phyloP scores from a whole-genome alignment of 2,113 vertebrate species.

The Oryzias javanicus region DNA sequence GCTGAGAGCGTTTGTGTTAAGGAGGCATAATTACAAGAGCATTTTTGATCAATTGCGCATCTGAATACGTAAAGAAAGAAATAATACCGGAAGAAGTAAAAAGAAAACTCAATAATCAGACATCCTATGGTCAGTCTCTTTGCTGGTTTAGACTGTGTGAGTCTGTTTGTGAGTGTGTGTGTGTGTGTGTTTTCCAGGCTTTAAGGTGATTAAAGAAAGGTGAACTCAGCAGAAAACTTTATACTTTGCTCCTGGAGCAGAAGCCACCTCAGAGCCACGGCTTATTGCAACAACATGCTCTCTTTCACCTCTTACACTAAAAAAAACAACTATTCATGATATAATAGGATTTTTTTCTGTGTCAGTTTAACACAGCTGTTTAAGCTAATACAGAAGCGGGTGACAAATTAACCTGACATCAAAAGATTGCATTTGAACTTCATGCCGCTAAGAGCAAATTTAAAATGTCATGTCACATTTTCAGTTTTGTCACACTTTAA shows the following conservation, averaged over 20 bases:
- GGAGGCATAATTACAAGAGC: too few relatives aligned
- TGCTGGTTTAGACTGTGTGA: constrained; percentile 17
- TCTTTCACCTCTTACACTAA: not conserved
- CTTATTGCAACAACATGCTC: not conserved
- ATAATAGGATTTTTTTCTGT: not conserved
- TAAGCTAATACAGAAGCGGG: not conserved
- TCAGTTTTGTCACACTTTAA: too few relatives aligned
- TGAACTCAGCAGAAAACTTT: constrained; percentile 63
- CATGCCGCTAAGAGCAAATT: too few relatives aligned
- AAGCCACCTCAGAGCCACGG: constrained; percentile 14
- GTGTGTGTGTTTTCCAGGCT: constrained; percentile 30
- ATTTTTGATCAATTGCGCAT: not conserved
- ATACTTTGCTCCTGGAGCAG: constrained; percentile 24
- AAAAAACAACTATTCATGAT: not conserved
- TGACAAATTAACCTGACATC: constrained; percentile 1
- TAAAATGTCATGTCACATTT: too few relatives aligned
- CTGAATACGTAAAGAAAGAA: constrained; percentile 6
- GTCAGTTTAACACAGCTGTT: not conserved
- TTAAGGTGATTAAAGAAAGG: constrained; percentile 68
- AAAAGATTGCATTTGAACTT: not conserved
- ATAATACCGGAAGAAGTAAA: not conserved
- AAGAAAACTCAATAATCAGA: not conserved
- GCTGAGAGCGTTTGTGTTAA: not conserved
- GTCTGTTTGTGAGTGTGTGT: constrained; percentile 20
- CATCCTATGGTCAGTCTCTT: constrained; percentile 10